Conservation (phyloP, 2,888 invertebrate genomes). For the Gonocerus acuteangulatus region DNA sequence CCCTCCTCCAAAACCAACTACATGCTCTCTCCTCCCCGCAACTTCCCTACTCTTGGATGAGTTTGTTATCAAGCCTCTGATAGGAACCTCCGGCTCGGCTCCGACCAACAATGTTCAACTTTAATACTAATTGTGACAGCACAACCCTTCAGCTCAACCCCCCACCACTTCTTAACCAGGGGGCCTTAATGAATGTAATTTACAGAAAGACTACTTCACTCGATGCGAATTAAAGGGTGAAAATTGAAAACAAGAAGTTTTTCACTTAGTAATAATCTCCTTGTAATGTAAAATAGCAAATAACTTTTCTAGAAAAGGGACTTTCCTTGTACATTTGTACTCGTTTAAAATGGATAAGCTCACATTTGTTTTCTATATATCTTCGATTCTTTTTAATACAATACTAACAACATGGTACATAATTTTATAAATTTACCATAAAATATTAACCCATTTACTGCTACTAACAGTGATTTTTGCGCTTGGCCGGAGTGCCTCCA, state of each 20-base stretch:
- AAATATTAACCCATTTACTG: no score
- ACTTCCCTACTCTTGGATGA: conserved; percentile 3
- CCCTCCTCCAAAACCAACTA: conserved; percentile 1
- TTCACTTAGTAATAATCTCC: conserved; percentile 16
- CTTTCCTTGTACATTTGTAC: no score
- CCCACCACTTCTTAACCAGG: neutral
- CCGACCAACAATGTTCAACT: conserved; percentile 15
- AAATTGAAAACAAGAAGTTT: conserved; percentile 16
- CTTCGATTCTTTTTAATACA: no score
- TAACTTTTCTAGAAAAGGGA: no score
- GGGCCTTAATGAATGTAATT: conserved; percentile 15
- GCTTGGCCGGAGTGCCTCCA: no score
- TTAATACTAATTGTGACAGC: conserved; percentile 9
- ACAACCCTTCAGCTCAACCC: neutral
- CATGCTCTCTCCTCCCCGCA: neutral
- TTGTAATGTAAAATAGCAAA: neutral
- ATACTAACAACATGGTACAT: no score
- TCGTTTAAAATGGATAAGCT: no score
- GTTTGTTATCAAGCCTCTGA: conserved; percentile 11
- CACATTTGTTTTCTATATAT: no score
- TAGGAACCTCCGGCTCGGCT: neutral
- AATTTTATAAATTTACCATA: no score
- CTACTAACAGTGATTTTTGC: no score
- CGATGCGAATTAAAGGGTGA: conserved; percentile 3
- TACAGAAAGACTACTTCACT: conserved; percentile 17